Evolutionary conservation across 1,140 invertebrate species (phyloP), one percentile per base, ranked within the genome.

Genomic region (Harlomillsia oculata): DNA sequence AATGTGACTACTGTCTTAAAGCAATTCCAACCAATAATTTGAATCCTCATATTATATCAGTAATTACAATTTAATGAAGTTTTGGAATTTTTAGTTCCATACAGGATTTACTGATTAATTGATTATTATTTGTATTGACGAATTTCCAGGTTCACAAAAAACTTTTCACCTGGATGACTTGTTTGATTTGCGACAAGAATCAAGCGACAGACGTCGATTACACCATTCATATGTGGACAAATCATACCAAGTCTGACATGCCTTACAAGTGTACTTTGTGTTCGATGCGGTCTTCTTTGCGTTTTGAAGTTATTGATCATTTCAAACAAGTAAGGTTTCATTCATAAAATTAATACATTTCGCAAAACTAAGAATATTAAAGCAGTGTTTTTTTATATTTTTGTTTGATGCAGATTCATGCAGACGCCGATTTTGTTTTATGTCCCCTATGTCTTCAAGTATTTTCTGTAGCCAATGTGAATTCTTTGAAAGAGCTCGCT

Each of bases 241-340:
- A 78, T 57, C 87, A 90, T 72, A 75, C 77, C 55, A 81, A 80
- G 21, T 75, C 80, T 4, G 87, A 90, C 69, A 76, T 89, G 70
- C 87, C 87, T 1, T 91, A 89, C 69, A 72, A 74, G 32, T 89
- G 87, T 68, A 79, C 79, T 23, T 76, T 77, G 25, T 89, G 87
- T 65, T 71, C 75, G 43, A 87, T 83, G 70, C 76, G 82, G 34
- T 79, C 80, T 14, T 89, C 86, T 8, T 81, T 82, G 53, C 85
- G 87, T 68, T 80, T 81, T 32, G 60, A 81, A 59, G 72, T 79
- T 20, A 77, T 86, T 40, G 79, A 85, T 67, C 87, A 89, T 72
- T 85, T 79, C 67, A 80, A 82, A 63, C 70, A 75, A 36, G 66
- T 68, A 57, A 18, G n/a, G 5, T 53, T 8, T 40, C 23, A 9